Evolutionary conservation across 1,140 invertebrate species (phyloP).

Genomic region (Danaus melanippus): DNA sequence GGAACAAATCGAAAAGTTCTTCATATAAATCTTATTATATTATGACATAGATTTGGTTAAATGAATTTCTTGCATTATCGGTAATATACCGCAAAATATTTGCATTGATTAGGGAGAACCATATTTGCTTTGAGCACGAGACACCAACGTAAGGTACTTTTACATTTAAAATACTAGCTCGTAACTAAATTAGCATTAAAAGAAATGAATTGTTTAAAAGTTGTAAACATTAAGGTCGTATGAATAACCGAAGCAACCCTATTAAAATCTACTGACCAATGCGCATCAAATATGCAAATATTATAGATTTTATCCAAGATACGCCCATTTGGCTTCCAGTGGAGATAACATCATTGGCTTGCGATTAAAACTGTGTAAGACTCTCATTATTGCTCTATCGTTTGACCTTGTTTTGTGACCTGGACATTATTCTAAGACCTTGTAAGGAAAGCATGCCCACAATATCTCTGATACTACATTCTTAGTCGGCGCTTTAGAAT

Average conservation of each 20-base stretch:
- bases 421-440: constrained; percentile 15
- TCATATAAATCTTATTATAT: too few relatives aligned
- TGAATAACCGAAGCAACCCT: constrained; percentile 11
- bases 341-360: constrained; percentile 20
- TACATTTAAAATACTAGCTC: too few relatives aligned
- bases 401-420: constrained; percentile 24
- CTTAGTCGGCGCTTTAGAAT: constrained; percentile 1
- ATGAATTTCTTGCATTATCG: too few relatives aligned
- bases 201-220: too few relatives aligned
- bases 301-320: constrained; percentile 18
- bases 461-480: constrained; percentile 9
- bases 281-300: constrained; percentile 26
- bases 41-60: too few relatives aligned
- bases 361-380: constrained; percentile 20
- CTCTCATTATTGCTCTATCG: constrained; percentile 28
- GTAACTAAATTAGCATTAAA: too few relatives aligned
- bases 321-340: constrained; percentile 25
- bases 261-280: constrained; percentile 11
- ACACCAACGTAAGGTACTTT: too few relatives aligned
- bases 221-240: background rate
- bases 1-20: too few relatives aligned
- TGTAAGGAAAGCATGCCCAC: constrained; percentile 15
- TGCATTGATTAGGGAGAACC: too few relatives aligned
- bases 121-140: too few relatives aligned
- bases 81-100: too few relatives aligned